These are phyloP conservation scores for Gopherus flavomarginatus DNA, from an alignment of 2,113 vertebrate species.

Conservation along the genomic window DNA sequence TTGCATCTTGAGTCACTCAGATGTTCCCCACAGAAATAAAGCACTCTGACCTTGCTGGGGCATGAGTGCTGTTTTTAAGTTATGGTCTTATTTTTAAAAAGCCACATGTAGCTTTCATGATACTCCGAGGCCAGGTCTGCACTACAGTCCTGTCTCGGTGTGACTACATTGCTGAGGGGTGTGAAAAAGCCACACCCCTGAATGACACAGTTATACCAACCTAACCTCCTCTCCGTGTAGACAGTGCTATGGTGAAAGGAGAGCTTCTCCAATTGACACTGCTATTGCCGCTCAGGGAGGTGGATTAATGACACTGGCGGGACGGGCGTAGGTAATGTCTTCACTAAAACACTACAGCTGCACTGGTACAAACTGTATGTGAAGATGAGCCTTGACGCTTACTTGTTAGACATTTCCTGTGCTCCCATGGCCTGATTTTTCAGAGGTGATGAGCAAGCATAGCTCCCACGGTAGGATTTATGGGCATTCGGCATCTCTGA, in stretches of 20 bases:
- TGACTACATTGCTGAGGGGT: too few species aligned
- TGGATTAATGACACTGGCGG: too few species aligned
- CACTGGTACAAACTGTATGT: neutral
- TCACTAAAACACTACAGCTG: neutral
- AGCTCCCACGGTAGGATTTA: neutral
- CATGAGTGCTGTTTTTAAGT: neutral
- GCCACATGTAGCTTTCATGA: neutral
- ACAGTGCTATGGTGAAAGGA: too few species aligned
- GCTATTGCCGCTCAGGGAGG: too few species aligned
- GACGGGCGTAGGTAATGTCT: neutral
- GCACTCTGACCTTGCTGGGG: neutral
- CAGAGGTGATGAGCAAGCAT: neutral
- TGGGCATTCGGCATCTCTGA: neutral
- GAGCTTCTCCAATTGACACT: too few species aligned
- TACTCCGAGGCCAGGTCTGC: neutral
- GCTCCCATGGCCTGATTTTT: neutral
- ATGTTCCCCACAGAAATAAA: neutral
- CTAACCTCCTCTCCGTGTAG: too few species aligned
- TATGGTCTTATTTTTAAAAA: neutral
- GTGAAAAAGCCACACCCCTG: too few species aligned
- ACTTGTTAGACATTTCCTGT: neutral
- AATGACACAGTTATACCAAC: too few species aligned
- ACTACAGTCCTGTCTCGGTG: too few species aligned
- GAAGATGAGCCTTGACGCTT: neutral
- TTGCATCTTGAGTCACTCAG: neutral